These are phyloP conservation scores for Corythornis leucogaster DNA, from an alignment of 2,797 vertebrate species.

Conservation along the genomic window DNA sequence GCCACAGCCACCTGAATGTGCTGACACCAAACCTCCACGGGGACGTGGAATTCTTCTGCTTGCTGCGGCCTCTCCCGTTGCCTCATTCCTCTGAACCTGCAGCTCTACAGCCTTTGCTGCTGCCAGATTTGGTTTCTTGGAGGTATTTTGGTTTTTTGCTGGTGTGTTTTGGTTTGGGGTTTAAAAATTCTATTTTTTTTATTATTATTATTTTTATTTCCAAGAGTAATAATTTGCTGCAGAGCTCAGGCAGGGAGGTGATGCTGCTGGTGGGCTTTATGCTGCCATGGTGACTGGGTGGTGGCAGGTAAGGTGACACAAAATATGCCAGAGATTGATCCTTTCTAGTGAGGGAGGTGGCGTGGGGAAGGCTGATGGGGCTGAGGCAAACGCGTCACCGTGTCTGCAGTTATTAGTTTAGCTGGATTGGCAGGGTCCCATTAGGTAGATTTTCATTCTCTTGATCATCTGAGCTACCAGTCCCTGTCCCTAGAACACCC, in stretches of 20 bases:
- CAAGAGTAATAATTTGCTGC: fast-evolving
- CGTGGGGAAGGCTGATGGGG: not conserved
- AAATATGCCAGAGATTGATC: not conserved
- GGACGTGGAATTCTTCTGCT: not conserved
- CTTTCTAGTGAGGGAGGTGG: not conserved
- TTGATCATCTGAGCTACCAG: constrained; percentile 33
- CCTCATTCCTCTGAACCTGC: not conserved
- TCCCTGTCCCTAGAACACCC: constrained; percentile 36
- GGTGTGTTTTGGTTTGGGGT: too few species aligned
- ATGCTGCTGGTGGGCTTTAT: not conserved
- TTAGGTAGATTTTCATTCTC: constrained; percentile 51
- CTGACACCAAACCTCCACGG: not conserved
- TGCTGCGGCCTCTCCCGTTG: not conserved
- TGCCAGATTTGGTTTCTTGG: not conserved
- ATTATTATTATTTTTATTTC: not conserved
- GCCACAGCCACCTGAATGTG: not conserved
- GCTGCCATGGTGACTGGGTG: not conserved
- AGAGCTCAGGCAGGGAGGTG: not conserved
- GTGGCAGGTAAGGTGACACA: not conserved
- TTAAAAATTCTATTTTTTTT: not conserved
- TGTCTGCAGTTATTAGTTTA: not conserved
- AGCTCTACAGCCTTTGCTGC: not conserved
- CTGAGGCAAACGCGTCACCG: fast-evolving
- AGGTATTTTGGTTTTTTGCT: too few species aligned
- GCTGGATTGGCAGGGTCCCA: not conserved